These are phyloP conservation scores for Eufriesea mexicana DNA, from an alignment of 1,140 invertebrate genomes.

Conservation along the genomic window DNA sequence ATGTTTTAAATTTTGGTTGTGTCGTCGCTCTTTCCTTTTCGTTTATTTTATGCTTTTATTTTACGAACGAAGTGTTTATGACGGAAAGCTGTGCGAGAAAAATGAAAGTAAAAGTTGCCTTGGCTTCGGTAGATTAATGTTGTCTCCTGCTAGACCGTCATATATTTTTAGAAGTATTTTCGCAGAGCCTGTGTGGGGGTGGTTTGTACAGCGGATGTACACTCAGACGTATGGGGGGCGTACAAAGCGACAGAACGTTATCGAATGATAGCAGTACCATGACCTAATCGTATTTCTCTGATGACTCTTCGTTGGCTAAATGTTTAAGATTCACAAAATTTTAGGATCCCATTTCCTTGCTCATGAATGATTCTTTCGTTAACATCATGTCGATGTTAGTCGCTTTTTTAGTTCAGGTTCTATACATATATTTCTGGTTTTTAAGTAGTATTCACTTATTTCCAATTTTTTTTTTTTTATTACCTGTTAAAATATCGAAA, in stretches of 20 bases:
- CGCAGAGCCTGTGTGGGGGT: constrained; percentile 54
- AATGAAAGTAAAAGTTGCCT: background rate
- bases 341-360: background rate
- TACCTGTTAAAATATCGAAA: no score
- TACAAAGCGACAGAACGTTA: constrained; percentile 55
- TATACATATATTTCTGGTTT: background rate
- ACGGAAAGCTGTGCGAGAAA: background rate
- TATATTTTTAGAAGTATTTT: constrained; percentile 66
- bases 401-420: background rate
- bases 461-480: background rate
- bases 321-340: background rate
- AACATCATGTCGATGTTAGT: background rate
- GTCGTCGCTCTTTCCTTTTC: background rate
- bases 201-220: constrained; percentile 65
- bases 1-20: background rate
- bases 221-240: constrained; percentile 66
- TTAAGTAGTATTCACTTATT: no score
- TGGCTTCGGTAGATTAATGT: background rate
- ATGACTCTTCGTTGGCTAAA: constrained; percentile 32
- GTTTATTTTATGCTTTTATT: background rate
- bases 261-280: constrained; percentile 47
- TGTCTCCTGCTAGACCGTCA: constrained; percentile 32
- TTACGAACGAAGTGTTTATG: background rate
- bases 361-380: background rate
- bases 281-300: constrained; percentile 38